These are phyloP conservation scores for Gallinago stenura DNA, from an alignment of 2,797 vertebrate genomes.

Conservation along the genomic window DNA sequence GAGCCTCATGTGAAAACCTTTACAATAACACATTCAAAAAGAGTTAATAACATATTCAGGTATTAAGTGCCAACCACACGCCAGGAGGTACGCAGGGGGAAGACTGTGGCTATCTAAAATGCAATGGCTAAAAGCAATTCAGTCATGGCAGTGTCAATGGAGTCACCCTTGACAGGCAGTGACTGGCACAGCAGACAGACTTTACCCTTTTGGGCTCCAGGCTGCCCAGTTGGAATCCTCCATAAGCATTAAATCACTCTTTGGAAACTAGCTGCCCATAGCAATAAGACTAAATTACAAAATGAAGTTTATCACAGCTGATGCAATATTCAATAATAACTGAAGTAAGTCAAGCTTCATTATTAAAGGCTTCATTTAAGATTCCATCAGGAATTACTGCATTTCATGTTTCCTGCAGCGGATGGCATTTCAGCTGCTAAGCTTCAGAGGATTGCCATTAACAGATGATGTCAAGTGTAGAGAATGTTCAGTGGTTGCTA, in stretches of 20 bases:
- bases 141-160: background rate
- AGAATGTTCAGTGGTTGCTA: background rate
- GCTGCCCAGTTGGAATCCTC: background rate
- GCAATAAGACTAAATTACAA: background rate
- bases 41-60: background rate
- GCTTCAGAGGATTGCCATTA: background rate
- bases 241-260: background rate
- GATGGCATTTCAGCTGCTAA: slow-evolving; percentile 17
- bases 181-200: background rate
- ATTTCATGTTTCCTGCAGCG: background rate
- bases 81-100: background rate
- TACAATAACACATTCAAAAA: background rate
- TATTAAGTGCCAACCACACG: background rate
- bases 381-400: background rate
- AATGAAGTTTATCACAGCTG: background rate
- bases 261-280: background rate
- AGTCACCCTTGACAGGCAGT: background rate
- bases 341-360: background rate
- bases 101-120: background rate
- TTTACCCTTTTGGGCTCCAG: background rate
- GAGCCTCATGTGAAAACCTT: background rate
- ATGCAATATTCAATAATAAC: background rate
- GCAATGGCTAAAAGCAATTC: background rate
- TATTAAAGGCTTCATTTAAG: background rate
- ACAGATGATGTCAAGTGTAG: slow-evolving; percentile 6